Evolutionary conservation across 2,113 vertebrate species (phyloP).

Genomic region (Labrus mixtus): DNA sequence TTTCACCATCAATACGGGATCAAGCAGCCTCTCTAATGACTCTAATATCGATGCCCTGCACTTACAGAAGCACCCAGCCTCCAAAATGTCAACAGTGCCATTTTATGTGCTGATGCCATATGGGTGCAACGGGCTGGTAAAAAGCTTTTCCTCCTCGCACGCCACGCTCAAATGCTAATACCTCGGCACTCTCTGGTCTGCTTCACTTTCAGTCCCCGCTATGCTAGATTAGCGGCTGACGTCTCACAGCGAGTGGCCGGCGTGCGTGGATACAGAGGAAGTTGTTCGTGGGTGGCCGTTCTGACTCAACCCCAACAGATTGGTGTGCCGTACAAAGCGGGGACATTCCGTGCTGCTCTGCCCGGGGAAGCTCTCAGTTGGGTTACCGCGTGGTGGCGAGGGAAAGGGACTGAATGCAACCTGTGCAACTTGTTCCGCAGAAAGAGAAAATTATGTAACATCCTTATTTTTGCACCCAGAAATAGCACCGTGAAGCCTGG

Average conservation of each 20-base stretch:
- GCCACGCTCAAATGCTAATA: constrained; percentile 80
- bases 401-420: constrained; percentile 40
- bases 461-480: constrained; percentile 56
- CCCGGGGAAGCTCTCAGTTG: constrained; percentile 33
- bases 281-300: constrained; percentile 65
- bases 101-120: constrained; percentile 84
- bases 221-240: constrained; percentile 85
- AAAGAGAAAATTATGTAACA: constrained; percentile 52
- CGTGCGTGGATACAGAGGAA: constrained; percentile 69
- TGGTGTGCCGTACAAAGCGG: constrained; percentile 64
- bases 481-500: constrained; percentile 64
- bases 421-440: constrained; percentile 40
- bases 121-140: constrained; percentile 82
- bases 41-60: constrained; percentile 79
- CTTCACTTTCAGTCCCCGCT: constrained; percentile 82
- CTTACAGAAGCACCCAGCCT: constrained; percentile 76
- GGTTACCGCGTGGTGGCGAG: constrained; percentile 46
- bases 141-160: constrained; percentile 79
- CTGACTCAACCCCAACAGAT: constrained; percentile 81
- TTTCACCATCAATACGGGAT: constrained; percentile 77
- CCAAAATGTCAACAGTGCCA: constrained; percentile 83
- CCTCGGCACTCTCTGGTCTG: constrained; percentile 69
- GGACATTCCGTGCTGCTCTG: constrained; percentile 57
- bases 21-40: constrained; percentile 77
- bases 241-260: constrained; percentile 78